phyloP scores from a whole-genome alignment of 2,113 vertebrate species.

The Sula dactylatra region DNA sequence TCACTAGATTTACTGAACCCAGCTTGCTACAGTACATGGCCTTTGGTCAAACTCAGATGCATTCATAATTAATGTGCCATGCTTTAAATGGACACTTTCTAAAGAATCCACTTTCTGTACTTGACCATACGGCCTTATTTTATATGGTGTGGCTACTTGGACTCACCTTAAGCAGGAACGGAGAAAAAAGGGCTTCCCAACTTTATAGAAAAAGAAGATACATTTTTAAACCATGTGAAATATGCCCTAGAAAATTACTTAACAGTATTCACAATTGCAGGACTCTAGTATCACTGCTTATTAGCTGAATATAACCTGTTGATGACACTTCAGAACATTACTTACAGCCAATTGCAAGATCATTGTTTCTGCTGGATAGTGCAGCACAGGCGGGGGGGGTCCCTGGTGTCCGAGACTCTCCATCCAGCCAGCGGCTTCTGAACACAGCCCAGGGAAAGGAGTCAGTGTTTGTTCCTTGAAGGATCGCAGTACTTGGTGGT shows the following conservation, averaged over 20 bases:
- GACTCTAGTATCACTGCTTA: background rate
- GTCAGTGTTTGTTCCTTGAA: background rate
- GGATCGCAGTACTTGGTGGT: background rate
- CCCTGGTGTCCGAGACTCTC: rapidly evolving
- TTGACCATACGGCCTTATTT: background rate
- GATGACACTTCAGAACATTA: background rate
- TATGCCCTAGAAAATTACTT: background rate
- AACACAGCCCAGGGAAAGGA: background rate
- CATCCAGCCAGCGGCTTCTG: background rate
- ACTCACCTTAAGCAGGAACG: background rate
- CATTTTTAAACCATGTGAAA: background rate
- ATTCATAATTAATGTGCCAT: background rate
- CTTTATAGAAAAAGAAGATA: background rate
- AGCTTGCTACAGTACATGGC: background rate
- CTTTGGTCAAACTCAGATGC: background rate
- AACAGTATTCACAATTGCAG: background rate
- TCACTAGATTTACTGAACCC: background rate
- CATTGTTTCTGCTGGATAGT: rapidly evolving
- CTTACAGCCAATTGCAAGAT: background rate
- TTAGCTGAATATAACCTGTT: background rate
- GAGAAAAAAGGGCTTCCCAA: background rate
- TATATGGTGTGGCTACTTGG: background rate
- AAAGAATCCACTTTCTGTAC: background rate
- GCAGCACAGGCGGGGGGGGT: background rate
- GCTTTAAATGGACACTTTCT: background rate